Percentiles rank a stretch among this genome's conserved stretches.
phyloP scores from a whole-genome alignment of 1,140 invertebrate genomes.

The Leptinotarsa defecta region DNA sequence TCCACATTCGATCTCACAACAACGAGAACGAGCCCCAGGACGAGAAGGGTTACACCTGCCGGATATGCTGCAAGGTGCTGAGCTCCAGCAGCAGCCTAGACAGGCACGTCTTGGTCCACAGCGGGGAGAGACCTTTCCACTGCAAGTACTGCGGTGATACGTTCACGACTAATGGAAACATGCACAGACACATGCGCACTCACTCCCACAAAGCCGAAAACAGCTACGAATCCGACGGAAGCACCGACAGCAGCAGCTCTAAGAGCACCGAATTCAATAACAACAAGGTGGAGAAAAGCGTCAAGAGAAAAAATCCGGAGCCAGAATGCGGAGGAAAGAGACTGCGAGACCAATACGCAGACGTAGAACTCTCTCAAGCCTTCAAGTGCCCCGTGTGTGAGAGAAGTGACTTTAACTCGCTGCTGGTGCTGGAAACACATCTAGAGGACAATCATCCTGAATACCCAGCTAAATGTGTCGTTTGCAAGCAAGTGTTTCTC shows the following conservation, averaged over 20 bases:
- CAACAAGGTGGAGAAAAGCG: conserved; percentile 48
- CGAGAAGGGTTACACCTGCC: conserved; percentile 60
- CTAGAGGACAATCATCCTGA: conserved; percentile 74
- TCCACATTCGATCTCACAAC: conserved; percentile 72
- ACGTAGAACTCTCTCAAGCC: conserved; percentile 31
- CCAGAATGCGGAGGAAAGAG: conserved; percentile 40
- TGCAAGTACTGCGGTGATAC: conserved; percentile 79
- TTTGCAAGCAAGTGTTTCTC: conserved; percentile 72
- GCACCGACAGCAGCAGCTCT: conserved; percentile 49
- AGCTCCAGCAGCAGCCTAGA: conserved; percentile 80
- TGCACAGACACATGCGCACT: conserved; percentile 82
- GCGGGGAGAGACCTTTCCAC: conserved; percentile 75
- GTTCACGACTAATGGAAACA: conserved; percentile 88
- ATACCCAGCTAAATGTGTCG: conserved; percentile 69
- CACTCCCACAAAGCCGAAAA: conserved; percentile 61
- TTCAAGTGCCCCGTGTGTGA: conserved; percentile 65
- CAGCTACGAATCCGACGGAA: conserved; percentile 57
- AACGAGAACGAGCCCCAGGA: conserved; percentile 56
- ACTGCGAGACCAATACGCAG: conserved; percentile 30
- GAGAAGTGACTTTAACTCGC: conserved; percentile 64
- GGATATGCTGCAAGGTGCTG: conserved; percentile 64
- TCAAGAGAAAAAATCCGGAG: conserved; percentile 48
- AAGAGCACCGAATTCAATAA: conserved; percentile 56
- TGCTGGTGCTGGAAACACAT: conserved; percentile 67
- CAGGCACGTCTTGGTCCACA: conserved; percentile 76